Conservation (phyloP, 2,888 invertebrate genomes). For the Netelia virgata region DNA sequence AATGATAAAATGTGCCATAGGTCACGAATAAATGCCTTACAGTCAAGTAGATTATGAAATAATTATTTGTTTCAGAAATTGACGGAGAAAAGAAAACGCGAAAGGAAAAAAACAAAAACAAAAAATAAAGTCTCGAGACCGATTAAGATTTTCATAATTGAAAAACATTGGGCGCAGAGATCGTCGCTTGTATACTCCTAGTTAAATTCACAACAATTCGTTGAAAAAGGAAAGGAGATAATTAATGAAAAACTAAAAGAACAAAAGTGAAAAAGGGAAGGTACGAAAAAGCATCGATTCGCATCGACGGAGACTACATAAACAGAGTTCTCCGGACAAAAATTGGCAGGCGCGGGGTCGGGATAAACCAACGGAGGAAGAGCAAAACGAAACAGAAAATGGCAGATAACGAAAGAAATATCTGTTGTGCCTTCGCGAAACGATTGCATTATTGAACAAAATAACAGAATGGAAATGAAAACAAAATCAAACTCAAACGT, state of each 20-base stretch:
- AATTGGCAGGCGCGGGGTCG: background rate
- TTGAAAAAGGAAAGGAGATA: constrained; percentile 8
- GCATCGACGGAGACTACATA: constrained; percentile 19
- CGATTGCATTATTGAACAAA: constrained; percentile 24
- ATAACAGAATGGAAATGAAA: constrained; percentile 22
- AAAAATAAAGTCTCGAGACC: background rate
- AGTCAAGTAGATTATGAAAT: constrained; percentile 34
- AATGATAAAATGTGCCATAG: constrained; percentile 30
- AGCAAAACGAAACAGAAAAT: constrained; percentile 24
- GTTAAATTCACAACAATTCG: background rate
- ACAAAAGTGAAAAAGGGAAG: constrained; percentile 46
- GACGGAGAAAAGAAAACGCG: constrained; percentile 3
- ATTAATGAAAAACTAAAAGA: constrained; percentile 14
- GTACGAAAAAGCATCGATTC: constrained; percentile 62
- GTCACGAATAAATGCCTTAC: constrained; percentile 63
- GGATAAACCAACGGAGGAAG: constrained; percentile 19
- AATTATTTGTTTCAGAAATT: constrained; percentile 30
- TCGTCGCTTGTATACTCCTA: constrained; percentile 5
- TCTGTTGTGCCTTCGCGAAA: background rate
- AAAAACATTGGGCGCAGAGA: background rate
- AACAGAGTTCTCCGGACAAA: background rate
- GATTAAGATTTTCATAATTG: constrained; percentile 16
- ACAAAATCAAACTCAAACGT: constrained; percentile 56
- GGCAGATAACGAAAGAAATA: constrained; percentile 32
- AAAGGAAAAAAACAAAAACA: background rate